Percentiles rank a stretch among this genome's conserved stretches.
Conservation (phyloP, 92 coral and sea anemone genomes). For the Siderastrea radians region DNA sequence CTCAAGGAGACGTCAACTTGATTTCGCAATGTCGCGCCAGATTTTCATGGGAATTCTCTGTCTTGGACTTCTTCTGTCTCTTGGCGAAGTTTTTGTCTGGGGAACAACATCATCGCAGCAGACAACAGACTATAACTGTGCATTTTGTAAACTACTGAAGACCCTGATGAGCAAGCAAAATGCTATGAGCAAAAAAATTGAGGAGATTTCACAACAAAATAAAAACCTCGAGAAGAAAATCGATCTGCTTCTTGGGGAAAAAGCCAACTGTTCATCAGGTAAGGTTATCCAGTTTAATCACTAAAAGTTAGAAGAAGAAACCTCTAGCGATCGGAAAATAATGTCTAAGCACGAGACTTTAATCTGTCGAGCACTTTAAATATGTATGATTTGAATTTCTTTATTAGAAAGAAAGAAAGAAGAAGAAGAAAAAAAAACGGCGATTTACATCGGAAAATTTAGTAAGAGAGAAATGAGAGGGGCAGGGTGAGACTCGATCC, state of each 20-base stretch:
- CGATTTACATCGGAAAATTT: background rate
- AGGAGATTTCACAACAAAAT: slow-evolving; percentile 3
- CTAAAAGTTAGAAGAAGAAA: background rate
- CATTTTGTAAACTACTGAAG: slow-evolving; percentile 26
- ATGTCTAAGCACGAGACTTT: background rate
- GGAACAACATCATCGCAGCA: background rate
- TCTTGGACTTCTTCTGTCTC: background rate
- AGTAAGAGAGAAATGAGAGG: background rate
- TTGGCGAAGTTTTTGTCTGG: background rate
- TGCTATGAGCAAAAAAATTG: slow-evolving; percentile 4
- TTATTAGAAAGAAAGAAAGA: background rate
- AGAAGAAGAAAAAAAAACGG: too few species aligned
- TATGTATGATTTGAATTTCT: too few species aligned
- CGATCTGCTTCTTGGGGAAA: slow-evolving; percentile 31
- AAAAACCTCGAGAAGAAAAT: slow-evolving; percentile 8
- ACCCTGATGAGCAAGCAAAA: slow-evolving; percentile 2
- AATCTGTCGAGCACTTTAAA: too few species aligned
- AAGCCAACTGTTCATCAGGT: slow-evolving; percentile 28
- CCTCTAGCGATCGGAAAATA: background rate
- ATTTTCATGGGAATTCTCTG: background rate
- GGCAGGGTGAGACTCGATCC: too few species aligned
- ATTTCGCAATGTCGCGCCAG: slow-evolving; percentile 2
- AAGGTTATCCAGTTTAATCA: background rate
- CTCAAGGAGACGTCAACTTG: background rate
- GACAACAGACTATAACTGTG: background rate